phyloP scores from a whole-genome alignment of 2,113 vertebrate genomes.

The Hipposideros armiger region DNA sequence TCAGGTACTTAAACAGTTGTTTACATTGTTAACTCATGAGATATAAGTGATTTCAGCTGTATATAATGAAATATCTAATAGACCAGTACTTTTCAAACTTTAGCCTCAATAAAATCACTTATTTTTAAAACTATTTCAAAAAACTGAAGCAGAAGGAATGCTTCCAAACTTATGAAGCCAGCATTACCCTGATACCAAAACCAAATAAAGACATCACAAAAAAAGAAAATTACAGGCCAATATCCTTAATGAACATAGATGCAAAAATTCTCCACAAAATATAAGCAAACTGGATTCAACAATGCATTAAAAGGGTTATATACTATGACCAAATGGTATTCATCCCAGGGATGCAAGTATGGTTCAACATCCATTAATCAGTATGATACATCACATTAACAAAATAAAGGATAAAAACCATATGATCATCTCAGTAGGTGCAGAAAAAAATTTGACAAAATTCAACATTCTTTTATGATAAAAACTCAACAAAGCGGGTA shows the following conservation, averaged over 20 bases:
- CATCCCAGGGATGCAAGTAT: not conserved
- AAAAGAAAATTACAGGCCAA: not conserved
- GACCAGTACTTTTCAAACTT: slow-evolving; percentile 12
- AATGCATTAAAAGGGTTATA: not conserved
- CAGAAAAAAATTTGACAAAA: not conserved
- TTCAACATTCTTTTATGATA: not conserved
- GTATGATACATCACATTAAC: not conserved
- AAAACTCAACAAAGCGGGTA: not conserved
- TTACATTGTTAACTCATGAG: not conserved
- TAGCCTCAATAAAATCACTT: not conserved
- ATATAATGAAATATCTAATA: not conserved
- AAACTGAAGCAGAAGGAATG: not conserved
- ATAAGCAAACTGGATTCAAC: not conserved
- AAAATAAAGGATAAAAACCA: not conserved
- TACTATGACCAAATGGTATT: not conserved
- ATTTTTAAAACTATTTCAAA: not conserved
- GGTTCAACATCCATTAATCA: not conserved
- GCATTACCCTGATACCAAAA: not conserved
- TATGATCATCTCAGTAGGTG: not conserved
- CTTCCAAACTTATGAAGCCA: not conserved
- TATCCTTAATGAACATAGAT: not conserved
- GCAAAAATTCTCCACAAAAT: not conserved
- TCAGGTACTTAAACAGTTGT: not conserved
- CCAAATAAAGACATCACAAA: not conserved
- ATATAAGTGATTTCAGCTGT: not conserved